Percentiles rank a stretch among this genome's conserved stretches.
These are phyloP conservation scores for Nomada fucata DNA, from an alignment of 2,888 invertebrate species.

Conservation along the genomic window DNA sequence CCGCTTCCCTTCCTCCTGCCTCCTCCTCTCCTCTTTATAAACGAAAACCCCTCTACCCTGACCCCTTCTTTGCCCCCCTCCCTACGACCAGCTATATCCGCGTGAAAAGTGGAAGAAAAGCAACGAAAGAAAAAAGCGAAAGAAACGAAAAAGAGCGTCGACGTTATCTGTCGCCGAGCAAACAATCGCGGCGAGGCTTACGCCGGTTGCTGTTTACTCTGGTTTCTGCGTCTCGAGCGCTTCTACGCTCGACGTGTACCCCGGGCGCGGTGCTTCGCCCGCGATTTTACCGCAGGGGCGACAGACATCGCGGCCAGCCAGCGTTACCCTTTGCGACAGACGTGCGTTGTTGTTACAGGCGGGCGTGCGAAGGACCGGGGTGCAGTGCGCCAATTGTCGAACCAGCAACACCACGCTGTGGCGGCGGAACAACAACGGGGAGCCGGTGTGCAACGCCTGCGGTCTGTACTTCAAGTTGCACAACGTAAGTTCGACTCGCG, in stretches of 20 bases:
- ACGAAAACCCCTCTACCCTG: not conserved
- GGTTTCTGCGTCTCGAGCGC: constrained; percentile 78
- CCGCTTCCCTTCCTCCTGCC: not conserved
- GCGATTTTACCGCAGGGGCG: not conserved
- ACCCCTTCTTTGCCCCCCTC: not conserved
- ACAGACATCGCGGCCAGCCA: not conserved
- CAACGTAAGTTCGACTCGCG: too few relatives aligned
- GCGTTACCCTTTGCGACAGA: too few relatives aligned
- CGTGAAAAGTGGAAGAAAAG: not conserved
- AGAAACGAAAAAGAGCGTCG: constrained; percentile 68
- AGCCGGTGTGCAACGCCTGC: constrained; percentile 99
- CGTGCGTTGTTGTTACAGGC: constrained; percentile 61
- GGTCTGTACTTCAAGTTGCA: constrained; percentile 97
- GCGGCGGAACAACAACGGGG: constrained; percentile 99
- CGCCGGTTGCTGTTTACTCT: constrained; percentile 81
- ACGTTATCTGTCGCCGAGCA: constrained; percentile 80
- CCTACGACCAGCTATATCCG: not conserved
- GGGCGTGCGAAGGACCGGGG: constrained; percentile 85
- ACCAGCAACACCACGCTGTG: constrained; percentile 96
- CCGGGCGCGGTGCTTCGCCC: not conserved
- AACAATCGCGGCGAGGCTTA: constrained; percentile 78
- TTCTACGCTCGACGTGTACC: constrained; percentile 71
- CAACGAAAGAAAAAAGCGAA: not conserved
- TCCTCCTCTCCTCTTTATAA: not conserved
- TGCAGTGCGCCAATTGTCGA: constrained; percentile 91